phyloP scores from a whole-genome alignment of 2,797 vertebrate genomes.

The Cirrhinus mrigala region DNA sequence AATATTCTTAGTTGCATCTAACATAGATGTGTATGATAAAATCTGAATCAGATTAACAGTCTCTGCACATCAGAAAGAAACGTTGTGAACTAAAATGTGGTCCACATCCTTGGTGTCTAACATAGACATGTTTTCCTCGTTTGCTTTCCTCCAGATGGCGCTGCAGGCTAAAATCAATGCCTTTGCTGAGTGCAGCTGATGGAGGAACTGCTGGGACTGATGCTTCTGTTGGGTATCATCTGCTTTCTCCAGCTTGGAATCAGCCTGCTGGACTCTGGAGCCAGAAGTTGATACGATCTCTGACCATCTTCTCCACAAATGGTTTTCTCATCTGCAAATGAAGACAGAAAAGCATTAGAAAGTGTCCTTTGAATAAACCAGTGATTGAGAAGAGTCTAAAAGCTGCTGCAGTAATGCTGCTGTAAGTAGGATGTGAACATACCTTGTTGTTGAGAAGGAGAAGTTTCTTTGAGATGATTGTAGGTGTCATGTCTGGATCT shows the following conservation, averaged over 20 bases:
- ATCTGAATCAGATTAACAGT: constrained; percentile 4
- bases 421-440: too few species aligned
- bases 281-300: constrained; percentile 56
- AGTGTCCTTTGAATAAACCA: neutral
- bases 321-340: neutral
- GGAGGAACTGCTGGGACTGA: neutral
- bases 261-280: constrained; percentile 65
- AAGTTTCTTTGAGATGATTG: constrained; percentile 70
- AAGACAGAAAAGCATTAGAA: neutral
- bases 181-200: neutral
- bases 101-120: neutral
- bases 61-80: neutral
- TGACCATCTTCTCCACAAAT: too few species aligned
- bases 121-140: neutral
- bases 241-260: constrained; percentile 32
- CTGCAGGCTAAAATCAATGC: neutral
- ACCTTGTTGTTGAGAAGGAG: constrained; percentile 61
- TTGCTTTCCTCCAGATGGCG: neutral
- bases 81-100: too few species aligned
- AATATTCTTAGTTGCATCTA: neutral
- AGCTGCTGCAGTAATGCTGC: too few species aligned
- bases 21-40: neutral
- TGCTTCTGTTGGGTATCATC: too few species aligned
- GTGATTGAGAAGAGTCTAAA: too few species aligned
- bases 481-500: constrained; percentile 79